Base-by-base conservation (phyloP, 2,113 vertebrate genomes). In the Rissa tridactyla region DNA sequence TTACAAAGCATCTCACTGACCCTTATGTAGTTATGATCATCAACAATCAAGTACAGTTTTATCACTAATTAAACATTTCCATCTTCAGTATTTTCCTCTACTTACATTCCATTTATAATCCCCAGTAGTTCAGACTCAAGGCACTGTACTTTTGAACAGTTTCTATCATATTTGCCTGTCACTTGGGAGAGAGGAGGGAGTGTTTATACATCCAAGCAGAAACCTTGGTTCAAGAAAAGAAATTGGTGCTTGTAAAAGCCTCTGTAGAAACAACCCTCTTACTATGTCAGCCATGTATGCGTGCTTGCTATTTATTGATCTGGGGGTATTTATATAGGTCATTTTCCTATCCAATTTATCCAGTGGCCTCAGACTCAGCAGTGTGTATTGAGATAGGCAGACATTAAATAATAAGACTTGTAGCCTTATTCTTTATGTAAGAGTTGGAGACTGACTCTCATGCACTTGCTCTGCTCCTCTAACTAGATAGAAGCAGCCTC, bases 211-310 rank as follows among this genome's bases (percentile, higher is more conserved):
- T 29, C 11, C 25, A 76, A 75, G 46, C 9, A 96, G 42, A 96
- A 87, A 86, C 36, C 64, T 66, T 20, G 6, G 80, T 54, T 96
- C 88, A 96, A 79, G 72, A 85, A 58, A 90, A 95, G 10, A 96
- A 95, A 79, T n/a, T 60, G 29, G 20, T 40, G 9, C 38, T 94
- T 83, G 30, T 82, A 64, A 93, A 91, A 76, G 34, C 40, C 16
- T 92, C 18, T 90, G 44, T 69, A 92, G 65, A 97, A 96, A 76
- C 49, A 95, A 73, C 65, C 44, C 18, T 86, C 21, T 65, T 78
- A 36, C 23, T 82, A n/a, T 38, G 5, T 62, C 83, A 86, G 58
- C 44, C 55, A 44, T 69, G 76, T 70, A 90, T 66, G 12, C 57
- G 88, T 16, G 32, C 13, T 81, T 93, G 34, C 14, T 92, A 87